Percentiles rank a stretch among this genome's conserved stretches.
Conservation (phyloP, 1,140 invertebrate species). For the Leptinotarsa defecta region DNA sequence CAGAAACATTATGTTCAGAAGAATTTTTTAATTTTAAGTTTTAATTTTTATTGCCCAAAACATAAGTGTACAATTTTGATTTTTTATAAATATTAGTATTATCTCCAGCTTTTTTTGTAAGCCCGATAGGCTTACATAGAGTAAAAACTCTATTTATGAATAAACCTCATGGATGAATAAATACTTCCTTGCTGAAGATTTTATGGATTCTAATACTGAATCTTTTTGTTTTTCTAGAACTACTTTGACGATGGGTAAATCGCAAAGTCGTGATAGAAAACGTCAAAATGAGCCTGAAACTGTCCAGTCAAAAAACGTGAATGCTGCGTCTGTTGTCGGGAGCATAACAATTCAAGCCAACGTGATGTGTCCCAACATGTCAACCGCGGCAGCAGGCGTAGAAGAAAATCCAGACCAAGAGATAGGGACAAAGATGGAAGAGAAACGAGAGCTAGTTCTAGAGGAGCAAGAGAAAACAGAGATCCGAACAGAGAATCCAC, state of each 20-base stretch:
- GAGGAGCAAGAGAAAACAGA: slow-evolving; percentile 19
- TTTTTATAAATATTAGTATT: no score
- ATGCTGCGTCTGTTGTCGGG: slow-evolving; percentile 62
- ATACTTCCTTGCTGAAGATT: no score
- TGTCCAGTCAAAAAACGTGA: slow-evolving; percentile 61
- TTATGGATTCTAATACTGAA: no score
- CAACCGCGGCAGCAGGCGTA: slow-evolving; percentile 51
- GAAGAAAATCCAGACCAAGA: slow-evolving; percentile 26
- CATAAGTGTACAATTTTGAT: no score
- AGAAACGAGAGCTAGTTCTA: slow-evolving; percentile 21
- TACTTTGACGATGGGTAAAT: slow-evolving; percentile 4
- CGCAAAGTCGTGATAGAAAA: neutral
- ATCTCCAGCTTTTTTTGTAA: no score
- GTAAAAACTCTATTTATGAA: no score
- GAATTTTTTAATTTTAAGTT: no score
- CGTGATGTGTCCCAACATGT: slow-evolving; percentile 35
- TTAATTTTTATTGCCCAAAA: no score
- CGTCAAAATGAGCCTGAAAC: neutral
- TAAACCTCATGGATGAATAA: no score
- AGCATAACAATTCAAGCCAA: slow-evolving; percentile 55
- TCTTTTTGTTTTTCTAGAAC: neutral
- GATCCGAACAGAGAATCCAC: slow-evolving; percentile 41
- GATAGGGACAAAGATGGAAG: slow-evolving; percentile 22
- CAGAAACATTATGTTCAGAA: no score
- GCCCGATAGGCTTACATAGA: no score